Base-by-base conservation (phyloP, 2,797 vertebrate species). In the Clarias laeviceps region DNA sequence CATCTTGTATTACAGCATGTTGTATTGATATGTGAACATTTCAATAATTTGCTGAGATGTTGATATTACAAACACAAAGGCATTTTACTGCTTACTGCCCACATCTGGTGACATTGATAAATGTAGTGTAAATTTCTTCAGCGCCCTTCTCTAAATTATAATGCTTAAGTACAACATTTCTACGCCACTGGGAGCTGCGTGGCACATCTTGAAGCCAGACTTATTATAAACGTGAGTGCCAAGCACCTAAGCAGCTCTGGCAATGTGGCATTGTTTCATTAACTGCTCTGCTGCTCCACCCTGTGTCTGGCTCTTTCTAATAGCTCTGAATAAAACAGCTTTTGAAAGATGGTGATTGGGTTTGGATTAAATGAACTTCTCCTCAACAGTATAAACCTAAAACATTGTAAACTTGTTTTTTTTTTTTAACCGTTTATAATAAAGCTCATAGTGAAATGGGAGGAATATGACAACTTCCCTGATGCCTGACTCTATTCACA, bases 241-340 rank as follows among this genome's bases (percentile, higher is more conserved):
- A 17, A 80, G 80, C 86, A 74, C 85, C 84, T 88, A 66, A 68
- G 81, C 82, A 86, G 88, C 87, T 84, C 87, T 90, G 87, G 89
- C 88, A 87, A 80, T 40, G 22, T 78, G 82, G 86, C 80, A 86
- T 81, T 0, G 79, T 62, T 80, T 78, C 56, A 73, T 89, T 91
- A 91, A 90, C 89, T 92, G 90, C 88, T 91, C 87, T 88, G 84
- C 87, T 86, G 85, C 84, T 29, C 27, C 89, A 79, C 88, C 78
- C 54, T 77, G 29, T 14, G 3, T 84, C 59, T 74, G 81, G 69
- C 27, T 54, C 8, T 62, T 77, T 72, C 27, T 18, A 56, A 57
- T 70, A 84, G 54, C 61, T 54, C 73, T 54, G 57, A 40, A 6
- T 73, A 72, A 29, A 32, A 20, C 54, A 77, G 65, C 54, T 74